phyloP scores from a whole-genome alignment of 2,797 vertebrate species.

The Micropoecilia bifurca region DNA sequence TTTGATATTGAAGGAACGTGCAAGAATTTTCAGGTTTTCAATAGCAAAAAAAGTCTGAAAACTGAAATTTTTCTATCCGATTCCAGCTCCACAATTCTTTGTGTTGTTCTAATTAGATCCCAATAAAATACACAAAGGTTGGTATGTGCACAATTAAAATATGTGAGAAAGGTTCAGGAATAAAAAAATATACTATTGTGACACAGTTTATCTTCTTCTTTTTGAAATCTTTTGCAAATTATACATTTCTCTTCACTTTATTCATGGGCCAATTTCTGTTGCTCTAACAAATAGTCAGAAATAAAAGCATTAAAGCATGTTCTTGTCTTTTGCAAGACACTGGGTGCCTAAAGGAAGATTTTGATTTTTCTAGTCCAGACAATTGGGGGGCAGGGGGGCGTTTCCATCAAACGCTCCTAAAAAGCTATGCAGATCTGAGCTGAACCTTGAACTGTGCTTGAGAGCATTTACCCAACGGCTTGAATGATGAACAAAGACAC shows the following conservation, averaged over 20 bases:
- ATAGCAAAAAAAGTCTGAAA: neutral
- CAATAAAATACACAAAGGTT: neutral
- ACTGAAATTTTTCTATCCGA: neutral
- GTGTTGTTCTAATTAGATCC: neutral
- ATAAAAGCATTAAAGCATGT: neutral
- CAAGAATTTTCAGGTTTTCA: neutral
- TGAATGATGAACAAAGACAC: conserved; percentile 31
- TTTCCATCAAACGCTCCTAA: conserved; percentile 48
- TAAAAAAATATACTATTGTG: too few relatives aligned
- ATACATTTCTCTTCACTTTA: neutral
- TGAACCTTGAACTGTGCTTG: conserved; percentile 58
- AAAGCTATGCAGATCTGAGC: conserved; percentile 45
- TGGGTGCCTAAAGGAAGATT: neutral
- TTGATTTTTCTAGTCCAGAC: conserved; percentile 9
- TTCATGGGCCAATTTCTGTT: neutral
- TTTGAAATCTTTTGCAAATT: neutral
- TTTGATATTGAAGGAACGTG: too few relatives aligned
- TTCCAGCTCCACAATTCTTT: neutral
- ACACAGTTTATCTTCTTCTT: neutral
- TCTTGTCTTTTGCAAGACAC: neutral
- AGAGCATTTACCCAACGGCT: conserved; percentile 42
- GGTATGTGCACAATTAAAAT: neutral
- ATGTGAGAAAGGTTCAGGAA: neutral
- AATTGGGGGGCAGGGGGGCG: neutral
- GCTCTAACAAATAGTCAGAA: neutral